phyloP scores from a whole-genome alignment of 1,140 invertebrate genomes.

The Rhopalosiphum maidis region DNA sequence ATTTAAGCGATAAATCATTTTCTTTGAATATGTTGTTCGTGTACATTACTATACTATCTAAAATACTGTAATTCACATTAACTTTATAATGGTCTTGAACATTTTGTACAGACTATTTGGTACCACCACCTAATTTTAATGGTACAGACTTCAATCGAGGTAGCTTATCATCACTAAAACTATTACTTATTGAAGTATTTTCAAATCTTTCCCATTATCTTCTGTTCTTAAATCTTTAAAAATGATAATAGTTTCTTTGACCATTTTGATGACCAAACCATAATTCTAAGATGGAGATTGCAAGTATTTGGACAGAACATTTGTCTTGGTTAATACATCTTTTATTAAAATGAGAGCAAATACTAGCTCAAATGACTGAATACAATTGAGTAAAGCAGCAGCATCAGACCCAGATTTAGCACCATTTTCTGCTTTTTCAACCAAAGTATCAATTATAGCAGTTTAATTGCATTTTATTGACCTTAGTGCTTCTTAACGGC shows the following conservation, averaged over 20 bases:
- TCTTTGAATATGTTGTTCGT: neutral
- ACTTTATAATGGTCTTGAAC: neutral
- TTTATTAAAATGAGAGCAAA: neutral
- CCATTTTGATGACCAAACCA: neutral
- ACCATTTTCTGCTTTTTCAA: neutral
- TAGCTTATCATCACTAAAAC: neutral
- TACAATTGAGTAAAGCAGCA: neutral
- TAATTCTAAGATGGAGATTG: neutral
- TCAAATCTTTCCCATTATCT: neutral
- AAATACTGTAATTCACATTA: neutral
- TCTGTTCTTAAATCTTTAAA: conserved; percentile 7
- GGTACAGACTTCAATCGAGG: neutral
- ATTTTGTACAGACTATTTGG: neutral
- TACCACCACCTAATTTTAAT: conserved; percentile 17
- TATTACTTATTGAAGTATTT: neutral
- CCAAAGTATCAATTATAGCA: neutral
- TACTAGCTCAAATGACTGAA: neutral
- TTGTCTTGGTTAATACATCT: conserved; percentile 12
- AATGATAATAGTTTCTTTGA: neutral
- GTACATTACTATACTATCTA: neutral
- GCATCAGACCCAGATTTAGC: neutral
- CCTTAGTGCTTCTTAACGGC: neutral
- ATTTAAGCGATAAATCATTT: neutral
- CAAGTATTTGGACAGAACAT: conserved; percentile 2
- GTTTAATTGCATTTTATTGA: conserved; percentile 1